Evolutionary conservation across 2,888 invertebrate genomes (phyloP), one percentile per base, ranked within the genome.

Genomic region (Ochropleura plecta): DNA sequence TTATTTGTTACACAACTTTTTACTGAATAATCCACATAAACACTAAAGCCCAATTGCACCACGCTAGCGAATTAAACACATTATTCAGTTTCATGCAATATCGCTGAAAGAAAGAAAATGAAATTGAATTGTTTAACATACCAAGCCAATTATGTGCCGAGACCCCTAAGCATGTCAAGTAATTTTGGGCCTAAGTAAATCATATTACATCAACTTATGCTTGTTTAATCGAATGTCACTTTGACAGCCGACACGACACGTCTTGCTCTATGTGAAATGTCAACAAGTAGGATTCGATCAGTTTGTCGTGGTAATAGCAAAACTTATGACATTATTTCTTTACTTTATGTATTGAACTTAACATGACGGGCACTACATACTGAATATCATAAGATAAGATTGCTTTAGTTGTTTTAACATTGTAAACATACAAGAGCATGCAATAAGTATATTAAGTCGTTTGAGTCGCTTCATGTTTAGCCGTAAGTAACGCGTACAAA

Each of bases 161-260:
- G 14, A 46, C 8, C 20, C n/a, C n/a, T 12, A n/a, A 30, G 3
- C 48, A 14, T 5, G 18, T 49, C 48, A 63, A 40, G 44, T 46
- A 44, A 63, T 63, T 44, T 78, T 55, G 42, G 30, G 44, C 4
- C 16, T 14, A 49, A 30, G n/a, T 46, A 77, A 55, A 76, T 55
- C 40, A 9, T 55, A 18, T 49, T 48, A 55, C 0, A 46, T 7
- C 20, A 53, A 53, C 20, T 59, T 78, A 30, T 7, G n/a, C n/a
- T n/a, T 71, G 12, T 44, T 40, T 55, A 79, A 49, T 78, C 53
- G 30, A 71, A 79, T 78, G 48, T 30, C 65, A 71, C 4, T 64
- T 14, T 44, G 79, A 51, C 64, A 78, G 44, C 55, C 14, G 18
- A 64, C n/a, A n/a, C 14, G n/a, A 49, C 14, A 9, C 14, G 44